Base-by-base conservation (phyloP, 2,797 vertebrate species). In the Pangasius sanitwongsei region DNA sequence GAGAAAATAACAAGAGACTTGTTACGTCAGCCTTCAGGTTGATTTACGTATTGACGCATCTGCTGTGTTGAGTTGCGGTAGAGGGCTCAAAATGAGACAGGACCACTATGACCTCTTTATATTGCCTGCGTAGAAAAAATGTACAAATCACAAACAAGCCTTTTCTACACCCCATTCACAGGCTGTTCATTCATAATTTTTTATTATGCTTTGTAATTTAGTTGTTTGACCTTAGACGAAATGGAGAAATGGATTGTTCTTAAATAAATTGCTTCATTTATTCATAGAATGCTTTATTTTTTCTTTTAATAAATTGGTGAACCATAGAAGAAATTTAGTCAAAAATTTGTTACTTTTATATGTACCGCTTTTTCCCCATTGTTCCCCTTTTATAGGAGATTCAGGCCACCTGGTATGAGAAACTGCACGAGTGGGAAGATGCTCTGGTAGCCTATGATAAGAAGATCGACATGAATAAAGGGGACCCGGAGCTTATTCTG, bases 351-450 rank as follows among this genome's bases (percentile, higher is more conserved):
- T 28, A 25, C 12, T 2, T 44, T 61, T 81, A 77, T 28, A 69
- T 34, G 25, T 23, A 82, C 34, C 18, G 55, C 9, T 41, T 50
- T 0, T 37, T 37, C 37, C 37, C 37, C 2, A 61, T 67, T 72
- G 4, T 31, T 57, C 0, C 88, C 72, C 57, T 75, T 63, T 55
- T 74, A 34, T 37, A 99, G 99, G 99, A 99, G 96, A 99, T 99
- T 95, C 99, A 99, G 93, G 99, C 98, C 87, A 99, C 98, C 59
- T 99, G 99, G 98, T 99, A 99, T 55, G 99, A 99, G 95, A 99
- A 99, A 86, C 96, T 99, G 1, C 99, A 99, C 0, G 99, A 99
- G 90, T 99, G 98, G 99, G 99, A 99, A 90, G 99, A 99, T 89
- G 99, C 99, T 11, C 94, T 99, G 67, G 97, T 97, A 18, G 97